These are phyloP conservation scores for Phylloscopus trochilus DNA, from an alignment of 2,113 vertebrate genomes.

Conservation along the genomic window DNA sequence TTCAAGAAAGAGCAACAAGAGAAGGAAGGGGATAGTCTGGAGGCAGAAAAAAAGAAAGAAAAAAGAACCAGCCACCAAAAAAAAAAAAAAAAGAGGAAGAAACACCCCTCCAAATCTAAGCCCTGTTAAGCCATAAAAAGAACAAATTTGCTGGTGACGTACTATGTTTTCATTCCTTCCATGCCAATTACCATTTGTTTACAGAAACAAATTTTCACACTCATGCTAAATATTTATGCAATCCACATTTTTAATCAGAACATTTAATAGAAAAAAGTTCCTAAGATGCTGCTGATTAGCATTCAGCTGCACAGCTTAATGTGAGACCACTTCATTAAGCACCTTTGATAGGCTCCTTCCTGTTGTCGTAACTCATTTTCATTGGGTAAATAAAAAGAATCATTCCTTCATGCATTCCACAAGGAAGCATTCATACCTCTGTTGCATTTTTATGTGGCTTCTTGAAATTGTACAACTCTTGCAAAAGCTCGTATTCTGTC, in stretches of 20 bases:
- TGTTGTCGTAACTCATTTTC: not conserved
- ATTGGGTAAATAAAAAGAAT: not conserved
- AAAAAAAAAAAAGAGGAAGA: too few species aligned
- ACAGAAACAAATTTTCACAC: not conserved
- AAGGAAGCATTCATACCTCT: slow-evolving; percentile 74
- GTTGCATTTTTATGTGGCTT: slow-evolving; percentile 74
- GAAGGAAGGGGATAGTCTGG: not conserved
- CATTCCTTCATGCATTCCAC: not conserved
- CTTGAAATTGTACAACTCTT: slow-evolving; percentile 89
- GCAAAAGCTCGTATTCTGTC: slow-evolving; percentile 88
- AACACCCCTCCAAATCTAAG: not conserved
- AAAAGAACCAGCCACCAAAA: not conserved
- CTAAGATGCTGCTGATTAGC: not conserved
- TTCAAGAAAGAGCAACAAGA: not conserved
- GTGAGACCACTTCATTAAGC: not conserved
- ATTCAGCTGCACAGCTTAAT: not conserved
- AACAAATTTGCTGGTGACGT: not conserved
- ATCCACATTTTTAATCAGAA: not conserved
- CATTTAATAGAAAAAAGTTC: not conserved
- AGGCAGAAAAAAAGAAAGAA: not conserved
- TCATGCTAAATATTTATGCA: not conserved
- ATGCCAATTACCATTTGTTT: not conserved
- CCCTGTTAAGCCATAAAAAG: not conserved
- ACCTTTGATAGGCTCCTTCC: not conserved
- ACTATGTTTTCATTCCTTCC: not conserved